Base-by-base conservation (phyloP, 2,888 invertebrate genomes). In the Lochmaea capreae region DNA sequence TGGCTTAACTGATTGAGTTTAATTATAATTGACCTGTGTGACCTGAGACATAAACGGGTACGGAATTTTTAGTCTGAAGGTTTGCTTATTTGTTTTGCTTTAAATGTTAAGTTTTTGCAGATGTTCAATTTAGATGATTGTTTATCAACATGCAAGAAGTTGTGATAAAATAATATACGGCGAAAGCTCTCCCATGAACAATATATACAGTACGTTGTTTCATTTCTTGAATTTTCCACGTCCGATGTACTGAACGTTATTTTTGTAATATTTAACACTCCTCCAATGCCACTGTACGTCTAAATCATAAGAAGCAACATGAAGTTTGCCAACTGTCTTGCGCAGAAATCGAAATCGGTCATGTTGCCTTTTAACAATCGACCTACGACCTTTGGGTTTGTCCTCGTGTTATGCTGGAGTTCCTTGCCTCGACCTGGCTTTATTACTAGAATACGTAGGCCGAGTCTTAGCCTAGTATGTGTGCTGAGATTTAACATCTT, bases 21-120 rank as follows among this genome's bases (percentile, higher is more conserved):
- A 54, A 54, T 54, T 54, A 54, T 39, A 61, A 61, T 61, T 61
- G 61, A 61, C 61, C 61, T 61, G 14, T 33, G 61, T 61, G 39
- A 61, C 14, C 61, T 9, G 39, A 61, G 33, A 33, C 16, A n/a
- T 39, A 61, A 61, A 61, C n/a, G 33, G n/a, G 18, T 39, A 12
- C 12, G 11, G 59, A 59, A 10, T 10, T 59, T 61, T 61, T n/a
- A n/a, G 33, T 61, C 61, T 61, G 61, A 39, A 33, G 61, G 39
- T 61, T 61, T 59, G n/a, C n/a, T 26, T 61, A n/a, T 39, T 61
- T 61, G 3, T 61, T 33, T 33, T 6, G 39, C 14, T 33, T n/a
- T 33, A 16, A 61, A 61, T 26, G 9, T 61, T 16, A 26, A 33
- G 12, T 33, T 61, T 61, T 39, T 2, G 39, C 39, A 61, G 39